Evolutionary conservation across 1,140 invertebrate species (phyloP).

Genomic region (Manduca sexta): DNA sequence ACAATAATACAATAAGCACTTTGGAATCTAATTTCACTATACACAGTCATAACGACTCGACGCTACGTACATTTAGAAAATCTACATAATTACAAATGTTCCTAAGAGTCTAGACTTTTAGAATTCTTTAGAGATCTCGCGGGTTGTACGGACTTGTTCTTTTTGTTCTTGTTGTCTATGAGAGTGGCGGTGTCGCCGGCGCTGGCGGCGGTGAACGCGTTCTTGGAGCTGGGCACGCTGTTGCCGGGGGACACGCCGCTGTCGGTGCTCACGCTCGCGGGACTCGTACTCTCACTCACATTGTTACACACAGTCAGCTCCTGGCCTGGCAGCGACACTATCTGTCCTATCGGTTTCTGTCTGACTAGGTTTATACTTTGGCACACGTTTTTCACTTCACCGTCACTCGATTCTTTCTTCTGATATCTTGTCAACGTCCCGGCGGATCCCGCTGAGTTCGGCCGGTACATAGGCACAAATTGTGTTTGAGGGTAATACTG

Average conservation of each 20-base stretch:
- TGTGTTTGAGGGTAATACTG: constrained; percentile 68
- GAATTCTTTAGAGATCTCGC: constrained; percentile 59
- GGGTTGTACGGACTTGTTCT: constrained; percentile 42
- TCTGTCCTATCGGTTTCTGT: constrained; percentile 69
- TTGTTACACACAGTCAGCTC: constrained; percentile 66
- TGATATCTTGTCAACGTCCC: constrained; percentile 61
- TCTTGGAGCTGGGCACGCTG: constrained; percentile 48
- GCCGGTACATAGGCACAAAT: constrained; percentile 59
- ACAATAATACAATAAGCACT: constrained; percentile 54
- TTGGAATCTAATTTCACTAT: constrained; percentile 62
- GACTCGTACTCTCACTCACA: constrained; percentile 53
- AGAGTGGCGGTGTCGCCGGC: constrained; percentile 31
- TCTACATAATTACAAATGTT: constrained; percentile 71
- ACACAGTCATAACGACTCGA: constrained; percentile 46
- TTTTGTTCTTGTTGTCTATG: constrained; percentile 51
- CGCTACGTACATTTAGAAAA: constrained; percentile 70
- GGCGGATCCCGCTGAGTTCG: constrained; percentile 56
- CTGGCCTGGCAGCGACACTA: constrained; percentile 60
- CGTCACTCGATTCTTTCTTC: constrained; percentile 52
- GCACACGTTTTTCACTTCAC: constrained; percentile 62
- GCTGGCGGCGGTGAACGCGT: constrained; percentile 39
- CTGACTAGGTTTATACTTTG: constrained; percentile 71
- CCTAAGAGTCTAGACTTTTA: constrained; percentile 67
- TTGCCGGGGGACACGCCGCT: constrained; percentile 60
- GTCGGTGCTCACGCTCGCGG: constrained; percentile 54